A percentile compares a stretch with the other conserved stretches of the same genome.
Conservation (phyloP, 2,113 vertebrate genomes). For the Odobenus rosmarus region DNA sequence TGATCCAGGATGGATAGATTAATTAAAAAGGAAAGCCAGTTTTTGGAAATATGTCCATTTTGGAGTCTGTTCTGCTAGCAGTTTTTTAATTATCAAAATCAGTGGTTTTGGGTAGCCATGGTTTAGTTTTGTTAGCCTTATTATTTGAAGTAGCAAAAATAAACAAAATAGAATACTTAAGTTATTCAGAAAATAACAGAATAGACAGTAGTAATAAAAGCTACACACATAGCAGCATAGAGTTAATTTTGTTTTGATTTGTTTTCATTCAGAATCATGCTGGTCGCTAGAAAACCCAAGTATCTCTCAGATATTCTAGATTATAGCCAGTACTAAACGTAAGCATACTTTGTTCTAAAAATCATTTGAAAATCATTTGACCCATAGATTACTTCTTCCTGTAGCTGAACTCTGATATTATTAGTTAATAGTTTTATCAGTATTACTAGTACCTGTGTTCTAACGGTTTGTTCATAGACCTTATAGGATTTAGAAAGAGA, state of each 20-base stretch:
- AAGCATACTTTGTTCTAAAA: background rate
- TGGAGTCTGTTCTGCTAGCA: background rate
- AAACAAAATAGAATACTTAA: background rate
- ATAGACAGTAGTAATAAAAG: background rate
- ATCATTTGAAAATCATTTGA: background rate
- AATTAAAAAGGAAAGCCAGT: background rate
- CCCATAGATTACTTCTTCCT: background rate
- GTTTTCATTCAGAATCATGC: constrained; percentile 9
- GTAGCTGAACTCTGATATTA: background rate
- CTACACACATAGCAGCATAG: background rate
- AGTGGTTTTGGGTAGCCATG: background rate
- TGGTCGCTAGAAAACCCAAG: background rate
- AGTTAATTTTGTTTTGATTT: constrained; percentile 25
- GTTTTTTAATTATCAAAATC: background rate
- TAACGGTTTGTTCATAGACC: background rate
- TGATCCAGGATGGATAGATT: background rate
- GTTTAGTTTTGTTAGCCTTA: background rate
- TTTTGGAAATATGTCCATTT: background rate
- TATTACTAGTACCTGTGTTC: background rate
- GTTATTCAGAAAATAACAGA: constrained; percentile 7
- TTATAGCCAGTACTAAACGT: background rate
- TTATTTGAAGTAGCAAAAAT: constrained; percentile 27
- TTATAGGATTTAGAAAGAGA: background rate
- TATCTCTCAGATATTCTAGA: background rate
- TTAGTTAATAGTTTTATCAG: background rate